Evolutionary conservation across 2,888 invertebrate species (phyloP).

Genomic region (Sialis fuliginosa): DNA sequence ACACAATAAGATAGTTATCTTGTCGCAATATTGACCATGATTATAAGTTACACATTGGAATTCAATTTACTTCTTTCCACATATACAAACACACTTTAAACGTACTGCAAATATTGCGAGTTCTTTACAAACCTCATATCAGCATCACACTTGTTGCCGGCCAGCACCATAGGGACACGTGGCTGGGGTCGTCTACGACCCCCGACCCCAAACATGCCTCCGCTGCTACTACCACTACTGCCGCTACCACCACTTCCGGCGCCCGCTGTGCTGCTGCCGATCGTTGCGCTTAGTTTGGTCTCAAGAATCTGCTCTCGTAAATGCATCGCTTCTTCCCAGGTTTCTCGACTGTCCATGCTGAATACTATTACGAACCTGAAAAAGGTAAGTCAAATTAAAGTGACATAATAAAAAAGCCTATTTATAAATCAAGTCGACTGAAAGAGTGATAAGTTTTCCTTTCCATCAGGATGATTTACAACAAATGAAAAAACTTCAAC

Average conservation of each 20-base stretch:
- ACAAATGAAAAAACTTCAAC: too few species aligned
- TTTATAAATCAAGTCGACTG: too few species aligned
- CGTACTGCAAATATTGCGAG: neutral
- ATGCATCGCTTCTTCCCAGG: conserved; percentile 67
- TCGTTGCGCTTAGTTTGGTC: conserved; percentile 57
- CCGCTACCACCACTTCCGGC: conserved; percentile 29
- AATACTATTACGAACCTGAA: conserved; percentile 69
- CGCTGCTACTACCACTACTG: conserved; percentile 34
- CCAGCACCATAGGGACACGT: conserved; percentile 70
- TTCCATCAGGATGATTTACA: too few species aligned
- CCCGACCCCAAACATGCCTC: conserved; percentile 23
- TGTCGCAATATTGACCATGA: too few species aligned
- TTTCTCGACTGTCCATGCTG: conserved; percentile 69
- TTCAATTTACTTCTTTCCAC: too few species aligned
- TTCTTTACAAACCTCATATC: conserved; percentile 46
- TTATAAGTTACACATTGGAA: too few species aligned
- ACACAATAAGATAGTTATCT: too few species aligned
- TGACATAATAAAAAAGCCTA: too few species aligned
- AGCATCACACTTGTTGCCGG: conserved; percentile 74
- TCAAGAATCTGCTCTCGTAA: conserved; percentile 67
- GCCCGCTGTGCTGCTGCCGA: conserved; percentile 37
- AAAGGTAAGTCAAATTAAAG: neutral
- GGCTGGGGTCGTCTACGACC: conserved; percentile 39
- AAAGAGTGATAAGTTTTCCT: too few species aligned
- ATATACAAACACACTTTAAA: too few species aligned